phyloP scores from a whole-genome alignment of 2,888 invertebrate genomes.

The Gonocerus acuteangulatus region DNA sequence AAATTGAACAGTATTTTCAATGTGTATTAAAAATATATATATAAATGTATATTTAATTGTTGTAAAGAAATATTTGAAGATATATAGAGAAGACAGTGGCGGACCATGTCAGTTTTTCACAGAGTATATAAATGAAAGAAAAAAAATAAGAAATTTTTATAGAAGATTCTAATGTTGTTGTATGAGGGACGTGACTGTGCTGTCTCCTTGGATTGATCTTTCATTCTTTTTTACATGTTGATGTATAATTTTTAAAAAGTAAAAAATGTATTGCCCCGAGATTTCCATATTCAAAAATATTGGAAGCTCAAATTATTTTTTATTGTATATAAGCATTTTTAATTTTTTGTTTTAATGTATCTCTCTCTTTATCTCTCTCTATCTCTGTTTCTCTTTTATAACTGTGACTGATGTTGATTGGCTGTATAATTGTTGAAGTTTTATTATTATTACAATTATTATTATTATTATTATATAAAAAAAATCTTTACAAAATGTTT shows the following conservation, averaged over 20 bases:
- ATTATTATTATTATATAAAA: slow-evolving; percentile 31
- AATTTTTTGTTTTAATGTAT: not conserved
- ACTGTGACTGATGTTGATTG: slow-evolving; percentile 37
- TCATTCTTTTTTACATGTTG: slow-evolving; percentile 14
- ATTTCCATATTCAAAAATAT: not conserved
- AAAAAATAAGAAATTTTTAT: slow-evolving; percentile 3
- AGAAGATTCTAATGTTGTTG: not conserved
- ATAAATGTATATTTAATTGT: not conserved
- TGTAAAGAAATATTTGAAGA: not conserved
- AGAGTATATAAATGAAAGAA: not conserved
- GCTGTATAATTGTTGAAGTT: slow-evolving; percentile 36
- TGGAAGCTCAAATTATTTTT: slow-evolving; percentile 11
- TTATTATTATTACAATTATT: slow-evolving; percentile 31
- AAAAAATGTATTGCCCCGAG: not conserved
- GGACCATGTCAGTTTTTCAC: slow-evolving; percentile 8
- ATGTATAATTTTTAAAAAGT: slow-evolving; percentile 17
- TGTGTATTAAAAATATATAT: slow-evolving; percentile 15
- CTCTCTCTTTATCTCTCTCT: slow-evolving; percentile 1
- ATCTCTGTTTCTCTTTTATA: slow-evolving; percentile 31
- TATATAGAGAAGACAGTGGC: slow-evolving; percentile 8
- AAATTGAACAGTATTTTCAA: slow-evolving; percentile 19
- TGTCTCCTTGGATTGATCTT: slow-evolving; percentile 16
- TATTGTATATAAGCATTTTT: slow-evolving; percentile 30
- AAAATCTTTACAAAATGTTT: slow-evolving; percentile 16
- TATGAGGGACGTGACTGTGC: not conserved